Evolutionary conservation across 2,797 vertebrate genomes (phyloP), one percentile per base, ranked within the genome.

Genomic region (Loriculus beryllinus): DNA sequence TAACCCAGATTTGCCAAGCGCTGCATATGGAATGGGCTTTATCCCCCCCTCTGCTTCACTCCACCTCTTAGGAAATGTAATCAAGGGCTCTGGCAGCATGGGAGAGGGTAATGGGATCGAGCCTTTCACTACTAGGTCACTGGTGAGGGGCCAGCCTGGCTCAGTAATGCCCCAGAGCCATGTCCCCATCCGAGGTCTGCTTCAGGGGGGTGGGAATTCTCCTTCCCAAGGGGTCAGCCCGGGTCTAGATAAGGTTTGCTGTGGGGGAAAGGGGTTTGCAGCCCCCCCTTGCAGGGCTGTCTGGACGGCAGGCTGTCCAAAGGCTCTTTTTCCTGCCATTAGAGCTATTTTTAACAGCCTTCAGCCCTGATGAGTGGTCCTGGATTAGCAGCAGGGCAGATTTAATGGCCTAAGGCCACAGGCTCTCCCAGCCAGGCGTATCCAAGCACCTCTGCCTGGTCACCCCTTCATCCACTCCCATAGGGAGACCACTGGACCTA

Each of bases 81-180:
- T 96, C 96, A 95, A 94, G 90, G 45, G 69, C 78, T 93, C 68
- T 8, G 21, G 78, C 86, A 2, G 90, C 3, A 11, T 37, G 7
- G 75, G 90, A 90, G 90, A 91, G 86, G 59, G 93, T 94, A 96
- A 96, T 87, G 77, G 93, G 96, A 96, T 96, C 49, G 47, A 94
- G 95, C 94, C 95, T 96, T 96, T 93, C 92, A 91, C 95, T 95
- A 83, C 81, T 91, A 95, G 96, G 95, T 96, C 95, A 83, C 92
- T 95, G 95, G 95, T 88, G 3, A 0, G 62, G 49, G 88, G 92
- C 95, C 95, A 96, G 76, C 65, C 57, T 3, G 0, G 90, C 87
- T 94, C 62, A 28, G 26, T 42, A 28, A 82, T 60, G 63, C 85
- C 95, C 95, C 84, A 48, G 92, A 82, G 93, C 94, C 11, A 1